These are phyloP conservation scores for Drosophila lacicola DNA, from an alignment of 2,888 invertebrate species.

Conservation along the genomic window DNA sequence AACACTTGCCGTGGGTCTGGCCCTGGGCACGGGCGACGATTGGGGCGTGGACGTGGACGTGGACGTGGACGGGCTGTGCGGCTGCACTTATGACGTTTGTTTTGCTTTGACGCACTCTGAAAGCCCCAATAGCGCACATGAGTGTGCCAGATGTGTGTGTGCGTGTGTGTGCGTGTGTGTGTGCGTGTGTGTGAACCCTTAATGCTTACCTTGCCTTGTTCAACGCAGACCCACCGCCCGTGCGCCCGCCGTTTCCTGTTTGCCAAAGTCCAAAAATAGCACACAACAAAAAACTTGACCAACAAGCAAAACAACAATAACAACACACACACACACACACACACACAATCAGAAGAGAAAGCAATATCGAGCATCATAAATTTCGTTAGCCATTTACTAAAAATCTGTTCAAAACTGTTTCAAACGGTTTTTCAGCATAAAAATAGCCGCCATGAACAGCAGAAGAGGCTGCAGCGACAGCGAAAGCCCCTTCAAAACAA, in stretches of 20 bases:
- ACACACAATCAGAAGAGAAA: conserved; percentile 32
- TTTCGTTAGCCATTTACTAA: conserved; percentile 53
- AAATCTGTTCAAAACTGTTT: conserved; percentile 61
- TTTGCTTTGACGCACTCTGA: conserved; percentile 69
- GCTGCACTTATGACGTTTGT: conserved; percentile 65
- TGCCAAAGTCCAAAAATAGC: conserved; percentile 63
- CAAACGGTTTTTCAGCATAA: conserved; percentile 54
- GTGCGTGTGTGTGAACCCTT: conserved; percentile 22
- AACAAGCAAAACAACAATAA: conserved; percentile 49
- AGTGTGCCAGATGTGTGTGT: not conserved
- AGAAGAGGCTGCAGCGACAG: conserved; percentile 19
- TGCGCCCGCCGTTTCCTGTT: conserved; percentile 65
- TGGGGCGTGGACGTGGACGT: not conserved
- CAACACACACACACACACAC: conserved; percentile 4
- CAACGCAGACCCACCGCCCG: not conserved
- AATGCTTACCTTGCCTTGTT: conserved; percentile 15
- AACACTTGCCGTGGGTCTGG: not conserved
- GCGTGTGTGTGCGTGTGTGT: conserved; percentile 2
- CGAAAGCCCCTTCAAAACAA: conserved; percentile 11
- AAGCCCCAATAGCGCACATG: conserved; percentile 6
- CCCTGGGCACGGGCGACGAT: not conserved
- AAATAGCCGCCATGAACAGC: conserved; percentile 37
- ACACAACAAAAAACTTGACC: conserved; percentile 47
- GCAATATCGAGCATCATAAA: conserved; percentile 68
- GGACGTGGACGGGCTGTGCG: not conserved